Evolutionary conservation across 1,140 invertebrate species (phyloP), one percentile per base, ranked within the genome.

Genomic region (Drosophila nigrodunni): DNA sequence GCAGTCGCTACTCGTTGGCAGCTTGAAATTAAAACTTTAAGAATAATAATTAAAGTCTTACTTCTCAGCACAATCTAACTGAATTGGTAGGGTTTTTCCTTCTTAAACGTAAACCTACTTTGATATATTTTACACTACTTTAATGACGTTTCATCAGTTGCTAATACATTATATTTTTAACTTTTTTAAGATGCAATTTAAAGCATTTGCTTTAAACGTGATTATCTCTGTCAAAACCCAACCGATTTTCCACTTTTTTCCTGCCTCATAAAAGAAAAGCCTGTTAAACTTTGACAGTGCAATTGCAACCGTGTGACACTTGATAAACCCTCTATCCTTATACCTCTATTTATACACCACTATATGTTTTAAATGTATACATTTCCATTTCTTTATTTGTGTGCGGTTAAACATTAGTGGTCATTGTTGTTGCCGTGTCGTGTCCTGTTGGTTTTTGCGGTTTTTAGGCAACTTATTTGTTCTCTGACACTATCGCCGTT

Each of bases 381-480:
- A 5, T 50, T 39, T 65, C 37, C 46, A 41, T 52, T 10, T 61
- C 37, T 61, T 67, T 74, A 66, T 77, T 73, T 77, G 69, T 77
- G 62, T 77, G 74, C 34, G 85, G 83, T 80, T 78, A 62, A 81
- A 89, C 85, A 88, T 88, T 85, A 89, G 85, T 80, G 85, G 85
- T 88, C 70, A 83, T 46, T 64, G 49, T 58, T 57, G 52, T 62
- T 65, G 64, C 34, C 25, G 64, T 68, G 57, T 43, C 50, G 72
- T 74, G 72, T 67, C 47, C 50, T 71, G 68, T 30, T 30, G 25
- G 71, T 66, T 77, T 79, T 74, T 89, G 83, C 77, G 83, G 83
- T 75, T 80, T 89, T 77, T 78, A 64, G 85, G 77, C 69, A 88
- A 85, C 70, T 78, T 88, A 88, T 88, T 89, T 89, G 80, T 81